These are phyloP conservation scores for Oasisia sp. DNA, from an alignment of 2,888 invertebrate genomes.

Conservation along the genomic window DNA sequence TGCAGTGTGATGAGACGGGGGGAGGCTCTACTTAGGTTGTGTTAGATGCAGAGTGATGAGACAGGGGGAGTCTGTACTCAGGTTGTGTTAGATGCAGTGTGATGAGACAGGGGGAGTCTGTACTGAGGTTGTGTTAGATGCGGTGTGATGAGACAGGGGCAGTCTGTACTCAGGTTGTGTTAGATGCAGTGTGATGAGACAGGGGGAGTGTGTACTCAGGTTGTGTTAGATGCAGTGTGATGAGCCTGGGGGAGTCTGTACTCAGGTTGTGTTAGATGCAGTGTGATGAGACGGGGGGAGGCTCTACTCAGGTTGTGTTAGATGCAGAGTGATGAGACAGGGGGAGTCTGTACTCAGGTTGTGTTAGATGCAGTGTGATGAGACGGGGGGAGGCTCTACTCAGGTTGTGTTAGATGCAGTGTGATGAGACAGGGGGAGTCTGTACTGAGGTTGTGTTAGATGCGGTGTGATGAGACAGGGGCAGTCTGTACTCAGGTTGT, in stretches of 20 bases:
- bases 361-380: background rate
- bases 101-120: background rate
- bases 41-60: background rate
- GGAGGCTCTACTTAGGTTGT: background rate
- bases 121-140: background rate
- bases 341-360: background rate
- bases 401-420: background rate
- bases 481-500: background rate
- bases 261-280: background rate
- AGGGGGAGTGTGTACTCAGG: background rate
- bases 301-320: background rate
- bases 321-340: background rate
- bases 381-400: background rate
- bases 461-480: background rate
- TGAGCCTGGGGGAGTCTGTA: background rate
- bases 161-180: background rate
- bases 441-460: background rate
- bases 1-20: background rate
- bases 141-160: background rate
- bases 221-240: background rate
- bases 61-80: background rate
- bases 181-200: background rate
- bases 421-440: background rate
- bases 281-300: background rate
- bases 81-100: background rate